These are phyloP conservation scores for Sarcophaga peregrina DNA, from an alignment of 1,140 invertebrate genomes.

Conservation along the genomic window DNA sequence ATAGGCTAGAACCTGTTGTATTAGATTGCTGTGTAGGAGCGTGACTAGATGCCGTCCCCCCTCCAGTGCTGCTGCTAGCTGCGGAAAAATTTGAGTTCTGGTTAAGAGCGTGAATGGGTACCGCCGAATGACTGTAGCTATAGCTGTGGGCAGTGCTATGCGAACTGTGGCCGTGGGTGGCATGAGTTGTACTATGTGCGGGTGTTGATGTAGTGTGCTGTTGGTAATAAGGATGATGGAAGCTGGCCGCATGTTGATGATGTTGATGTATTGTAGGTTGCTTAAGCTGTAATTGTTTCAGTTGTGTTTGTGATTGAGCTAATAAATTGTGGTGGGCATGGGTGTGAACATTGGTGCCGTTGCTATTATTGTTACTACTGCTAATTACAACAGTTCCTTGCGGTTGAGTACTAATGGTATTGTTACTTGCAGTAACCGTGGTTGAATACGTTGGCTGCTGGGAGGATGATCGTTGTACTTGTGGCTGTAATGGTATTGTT, in stretches of 20 bases:
- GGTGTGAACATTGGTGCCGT: background rate
- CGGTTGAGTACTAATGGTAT: conserved; percentile 42
- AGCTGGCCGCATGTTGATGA: conserved; percentile 52
- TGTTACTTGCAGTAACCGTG: background rate
- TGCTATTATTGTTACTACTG: conserved; percentile 52
- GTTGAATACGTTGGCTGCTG: conserved; percentile 47
- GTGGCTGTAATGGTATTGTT: conserved; percentile 40
- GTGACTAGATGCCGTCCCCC: conserved; percentile 61
- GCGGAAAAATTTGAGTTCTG: conserved; percentile 65
- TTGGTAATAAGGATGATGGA: conserved; percentile 62
- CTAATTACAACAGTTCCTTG: background rate
- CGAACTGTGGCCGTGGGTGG: conserved; percentile 36
- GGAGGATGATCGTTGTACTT: conserved; percentile 12
- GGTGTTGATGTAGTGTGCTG: conserved; percentile 52
- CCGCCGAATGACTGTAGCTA: conserved; percentile 38
- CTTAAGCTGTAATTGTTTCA: conserved; percentile 61
- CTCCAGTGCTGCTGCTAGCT: conserved; percentile 62
- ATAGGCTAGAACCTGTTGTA: conserved; percentile 57
- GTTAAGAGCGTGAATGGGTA: conserved; percentile 60
- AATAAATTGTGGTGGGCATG: conserved; percentile 49
- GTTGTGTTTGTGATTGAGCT: conserved; percentile 57
- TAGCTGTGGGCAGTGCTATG: conserved; percentile 45
- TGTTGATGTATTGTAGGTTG: conserved; percentile 64
- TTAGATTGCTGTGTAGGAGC: conserved; percentile 63
- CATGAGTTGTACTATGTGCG: conserved; percentile 47